Percentiles rank a stretch among this genome's conserved stretches.
Evolutionary conservation across 2,113 vertebrate genomes (phyloP).

Genomic region (Mionectes macconnelli): DNA sequence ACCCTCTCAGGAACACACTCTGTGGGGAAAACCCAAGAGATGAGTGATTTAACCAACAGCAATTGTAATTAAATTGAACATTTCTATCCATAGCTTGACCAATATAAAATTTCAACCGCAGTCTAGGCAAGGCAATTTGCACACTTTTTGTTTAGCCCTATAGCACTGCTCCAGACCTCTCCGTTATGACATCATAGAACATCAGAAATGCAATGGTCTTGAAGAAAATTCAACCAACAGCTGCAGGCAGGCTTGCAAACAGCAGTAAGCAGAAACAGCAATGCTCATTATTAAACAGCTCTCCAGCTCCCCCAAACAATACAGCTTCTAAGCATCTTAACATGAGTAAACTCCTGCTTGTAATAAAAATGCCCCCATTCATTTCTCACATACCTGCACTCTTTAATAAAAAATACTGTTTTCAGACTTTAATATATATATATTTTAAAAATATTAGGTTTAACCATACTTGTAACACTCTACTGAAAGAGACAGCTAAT

Average conservation of each 20-base stretch:
- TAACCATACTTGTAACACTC: not conserved
- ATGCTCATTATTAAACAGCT: no score
- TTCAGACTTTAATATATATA: not conserved
- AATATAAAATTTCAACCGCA: not conserved
- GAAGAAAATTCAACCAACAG: not conserved
- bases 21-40: not conserved
- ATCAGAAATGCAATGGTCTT: not conserved
- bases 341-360: no score
- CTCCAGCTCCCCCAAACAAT: no score
- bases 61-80: not conserved
- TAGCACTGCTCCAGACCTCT: not conserved
- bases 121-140: not conserved
- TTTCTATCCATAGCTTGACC: not conserved
- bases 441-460: not conserved
- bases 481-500: not conserved
- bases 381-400: no score
- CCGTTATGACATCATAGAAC: rapidly evolving
- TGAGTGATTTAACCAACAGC: not conserved
- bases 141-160: not conserved
- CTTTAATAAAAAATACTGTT: not conserved
- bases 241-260: no score
- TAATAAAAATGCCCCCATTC: no score
- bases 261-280: no score
- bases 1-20: not conserved
- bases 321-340: no score